Percentiles rank a stretch among this genome's conserved stretches.
Evolutionary conservation across 1,140 invertebrate species (phyloP).

Genomic region (Lordiphosa collinella): DNA sequence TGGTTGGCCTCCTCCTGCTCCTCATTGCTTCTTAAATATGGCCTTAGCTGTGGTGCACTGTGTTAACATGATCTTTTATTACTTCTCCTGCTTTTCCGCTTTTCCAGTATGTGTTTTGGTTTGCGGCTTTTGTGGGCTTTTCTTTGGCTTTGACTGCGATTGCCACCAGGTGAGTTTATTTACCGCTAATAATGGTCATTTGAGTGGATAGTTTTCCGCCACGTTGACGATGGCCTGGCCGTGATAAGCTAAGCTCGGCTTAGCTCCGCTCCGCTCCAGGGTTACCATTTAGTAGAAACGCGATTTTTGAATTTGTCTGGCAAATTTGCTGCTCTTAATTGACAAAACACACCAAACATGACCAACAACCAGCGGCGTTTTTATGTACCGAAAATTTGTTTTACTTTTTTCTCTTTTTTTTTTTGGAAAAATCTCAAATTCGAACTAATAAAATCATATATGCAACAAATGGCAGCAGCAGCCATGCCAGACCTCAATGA

Average conservation of each 20-base stretch:
- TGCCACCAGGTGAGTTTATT: slow-evolving; percentile 60
- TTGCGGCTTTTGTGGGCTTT: slow-evolving; percentile 5
- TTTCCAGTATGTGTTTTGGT: slow-evolving; percentile 11
- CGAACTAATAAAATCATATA: slow-evolving; percentile 76
- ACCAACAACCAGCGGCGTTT: slow-evolving; percentile 64
- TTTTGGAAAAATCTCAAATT: slow-evolving; percentile 37
- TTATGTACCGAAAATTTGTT: slow-evolving; percentile 23
- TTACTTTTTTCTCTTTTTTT: not conserved
- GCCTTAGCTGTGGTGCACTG: slow-evolving; percentile 35
- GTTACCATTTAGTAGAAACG: slow-evolving; percentile 24
- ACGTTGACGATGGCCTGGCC: slow-evolving; percentile 60
- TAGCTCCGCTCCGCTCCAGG: not conserved
- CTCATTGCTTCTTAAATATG: slow-evolving; percentile 20
- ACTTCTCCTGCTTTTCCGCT: slow-evolving; percentile 36
- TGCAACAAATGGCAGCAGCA: slow-evolving; percentile 58
- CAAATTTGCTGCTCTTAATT: slow-evolving; percentile 73
- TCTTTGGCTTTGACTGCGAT: slow-evolving; percentile 8
- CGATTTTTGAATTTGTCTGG: slow-evolving; percentile 73
- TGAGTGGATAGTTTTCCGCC: slow-evolving; percentile 42
- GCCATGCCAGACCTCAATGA: slow-evolving; percentile 57
- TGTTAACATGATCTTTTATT: slow-evolving; percentile 78
- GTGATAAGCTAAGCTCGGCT: slow-evolving; percentile 36
- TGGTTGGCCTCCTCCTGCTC: slow-evolving; percentile 8
- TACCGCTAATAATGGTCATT: slow-evolving; percentile 78
- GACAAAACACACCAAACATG: slow-evolving; percentile 65